A percentile compares a stretch with the other conserved stretches of the same genome.
phyloP scores from a whole-genome alignment of 1,140 invertebrate genomes.

The Drosophila arizonae region DNA sequence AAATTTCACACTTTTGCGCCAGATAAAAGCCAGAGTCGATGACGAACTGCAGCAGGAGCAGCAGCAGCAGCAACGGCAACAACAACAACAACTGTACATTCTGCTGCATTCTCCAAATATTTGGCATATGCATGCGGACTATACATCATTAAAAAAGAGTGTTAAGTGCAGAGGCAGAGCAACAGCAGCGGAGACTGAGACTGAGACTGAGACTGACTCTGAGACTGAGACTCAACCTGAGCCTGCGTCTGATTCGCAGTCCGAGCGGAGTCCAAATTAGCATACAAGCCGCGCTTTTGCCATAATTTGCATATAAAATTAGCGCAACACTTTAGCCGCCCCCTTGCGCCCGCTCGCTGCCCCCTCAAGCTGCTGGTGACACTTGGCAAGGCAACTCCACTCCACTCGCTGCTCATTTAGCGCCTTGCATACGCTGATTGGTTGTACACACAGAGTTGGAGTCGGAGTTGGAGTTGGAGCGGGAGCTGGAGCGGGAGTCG shows the following conservation, averaged over 20 bases:
- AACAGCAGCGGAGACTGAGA: background rate
- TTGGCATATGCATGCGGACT: constrained; percentile 52
- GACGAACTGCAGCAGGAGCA: constrained; percentile 25
- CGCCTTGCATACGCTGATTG: constrained; percentile 70
- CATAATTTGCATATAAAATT: constrained; percentile 81
- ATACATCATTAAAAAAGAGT: constrained; percentile 76
- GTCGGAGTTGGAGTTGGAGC: constrained; percentile 3
- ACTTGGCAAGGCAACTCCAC: constrained; percentile 33
- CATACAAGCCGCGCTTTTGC: constrained; percentile 79
- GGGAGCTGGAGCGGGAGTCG: constrained; percentile 24
- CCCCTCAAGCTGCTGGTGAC: constrained; percentile 26
- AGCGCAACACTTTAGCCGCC: constrained; percentile 72
- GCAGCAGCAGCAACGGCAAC: background rate
- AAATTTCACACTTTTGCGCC: constrained; percentile 76
- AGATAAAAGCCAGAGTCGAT: constrained; percentile 64
- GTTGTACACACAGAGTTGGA: constrained; percentile 67
- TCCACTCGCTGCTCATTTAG: constrained; percentile 59
- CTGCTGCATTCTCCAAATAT: constrained; percentile 72
- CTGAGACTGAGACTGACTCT: background rate
- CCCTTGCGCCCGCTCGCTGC: background rate
- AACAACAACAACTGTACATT: background rate
- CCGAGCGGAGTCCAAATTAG: constrained; percentile 57
- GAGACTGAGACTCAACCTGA: background rate
- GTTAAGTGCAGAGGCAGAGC: constrained; percentile 37
- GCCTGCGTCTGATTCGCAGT: background rate